Evolutionary conservation across 2,113 vertebrate species (phyloP).

Genomic region (Bambusicola thoracicus): DNA sequence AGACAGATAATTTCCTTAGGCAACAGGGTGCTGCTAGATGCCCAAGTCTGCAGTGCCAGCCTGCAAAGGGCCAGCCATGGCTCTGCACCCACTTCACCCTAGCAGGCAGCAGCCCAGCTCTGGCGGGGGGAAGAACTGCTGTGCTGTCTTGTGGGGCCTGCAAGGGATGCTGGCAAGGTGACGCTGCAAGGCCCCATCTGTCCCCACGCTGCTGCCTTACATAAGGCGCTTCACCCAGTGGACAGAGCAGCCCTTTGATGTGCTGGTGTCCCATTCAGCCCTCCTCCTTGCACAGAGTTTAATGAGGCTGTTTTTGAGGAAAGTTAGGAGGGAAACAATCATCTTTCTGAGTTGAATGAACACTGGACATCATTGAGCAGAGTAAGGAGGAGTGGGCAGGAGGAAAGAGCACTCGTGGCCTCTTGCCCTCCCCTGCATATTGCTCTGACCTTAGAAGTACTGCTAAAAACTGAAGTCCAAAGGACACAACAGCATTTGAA

Average conservation of each 20-base stretch:
- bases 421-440: background rate
- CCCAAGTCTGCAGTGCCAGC: background rate
- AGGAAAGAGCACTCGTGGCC: background rate
- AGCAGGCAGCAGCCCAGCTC: background rate
- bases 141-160: background rate
- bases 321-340: constrained; percentile 30
- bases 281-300: background rate
- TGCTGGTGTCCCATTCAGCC: background rate
- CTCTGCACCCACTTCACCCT: background rate
- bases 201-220: background rate
- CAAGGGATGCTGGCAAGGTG: background rate
- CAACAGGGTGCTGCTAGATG: background rate
- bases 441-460: background rate
- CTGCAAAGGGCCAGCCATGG: background rate
- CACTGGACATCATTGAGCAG: constrained; percentile 6
- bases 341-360: background rate
- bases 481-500: background rate
- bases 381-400: background rate
- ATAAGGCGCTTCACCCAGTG: background rate
- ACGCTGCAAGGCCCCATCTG: rapidly evolving
- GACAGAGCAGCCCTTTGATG: constrained; percentile 10
- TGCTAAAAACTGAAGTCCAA: background rate
- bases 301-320: constrained; percentile 43
- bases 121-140: background rate
- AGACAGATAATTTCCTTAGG: background rate